Evolutionary conservation across 2,113 vertebrate genomes (phyloP).

Genomic region (Eira barbara): DNA sequence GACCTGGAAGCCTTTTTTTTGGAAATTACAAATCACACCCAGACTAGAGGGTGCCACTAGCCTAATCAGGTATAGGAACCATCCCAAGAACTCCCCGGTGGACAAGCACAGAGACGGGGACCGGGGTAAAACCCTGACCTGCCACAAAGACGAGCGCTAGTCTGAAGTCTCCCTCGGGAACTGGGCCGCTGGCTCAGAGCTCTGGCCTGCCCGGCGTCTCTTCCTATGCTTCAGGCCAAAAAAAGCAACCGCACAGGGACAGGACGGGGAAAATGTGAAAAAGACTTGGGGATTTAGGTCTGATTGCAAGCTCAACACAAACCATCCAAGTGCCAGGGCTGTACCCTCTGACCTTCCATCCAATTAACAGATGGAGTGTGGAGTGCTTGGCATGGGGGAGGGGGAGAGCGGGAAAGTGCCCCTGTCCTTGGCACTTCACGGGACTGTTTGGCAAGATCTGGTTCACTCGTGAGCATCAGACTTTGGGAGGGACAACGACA

Average conservation of each 20-base stretch:
- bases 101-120: neutral
- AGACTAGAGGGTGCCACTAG: neutral
- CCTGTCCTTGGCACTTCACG: neutral
- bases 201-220: constrained; percentile 43
- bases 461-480: neutral
- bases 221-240: constrained; percentile 55
- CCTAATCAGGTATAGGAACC: neutral
- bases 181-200: constrained; percentile 47
- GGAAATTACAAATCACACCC: neutral
- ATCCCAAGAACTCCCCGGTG: neutral
- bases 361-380: neutral
- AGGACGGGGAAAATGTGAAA: constrained; percentile 18
- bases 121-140: neutral
- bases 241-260: constrained; percentile 51
- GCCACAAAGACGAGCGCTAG: neutral
- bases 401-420: neutral
- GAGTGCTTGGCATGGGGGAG: neutral
- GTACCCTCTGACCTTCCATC: neutral
- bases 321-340: neutral
- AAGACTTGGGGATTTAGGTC: constrained; percentile 14
- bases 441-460: neutral
- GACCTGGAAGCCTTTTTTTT: neutral
- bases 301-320: constrained; percentile 3
- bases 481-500: neutral
- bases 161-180: constrained; percentile 42